Evolutionary conservation across 1,140 invertebrate genomes (phyloP).

Genomic region (Aphelenchoides avenae): DNA sequence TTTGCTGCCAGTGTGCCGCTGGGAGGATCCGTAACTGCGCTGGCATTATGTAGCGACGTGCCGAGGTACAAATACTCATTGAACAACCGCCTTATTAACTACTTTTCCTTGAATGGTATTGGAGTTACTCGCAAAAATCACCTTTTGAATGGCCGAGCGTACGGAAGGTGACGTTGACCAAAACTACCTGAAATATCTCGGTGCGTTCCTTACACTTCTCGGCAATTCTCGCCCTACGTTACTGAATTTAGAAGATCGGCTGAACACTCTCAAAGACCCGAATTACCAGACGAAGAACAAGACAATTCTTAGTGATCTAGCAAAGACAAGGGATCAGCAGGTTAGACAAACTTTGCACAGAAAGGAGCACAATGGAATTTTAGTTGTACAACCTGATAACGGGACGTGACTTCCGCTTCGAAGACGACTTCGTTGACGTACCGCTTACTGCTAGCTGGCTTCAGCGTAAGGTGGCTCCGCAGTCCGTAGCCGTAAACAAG

Average conservation of each 20-base stretch:
- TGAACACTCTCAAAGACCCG: constrained; percentile 30
- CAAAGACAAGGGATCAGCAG: constrained; percentile 23
- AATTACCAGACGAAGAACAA: constrained; percentile 17
- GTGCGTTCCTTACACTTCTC: constrained; percentile 2
- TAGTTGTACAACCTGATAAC: constrained; percentile 32
- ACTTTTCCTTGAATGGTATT: no score
- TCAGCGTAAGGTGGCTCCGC: constrained; percentile 47
- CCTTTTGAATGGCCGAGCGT: constrained; percentile 3
- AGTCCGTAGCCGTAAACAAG: constrained; percentile 39
- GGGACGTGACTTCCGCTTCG: constrained; percentile 19
- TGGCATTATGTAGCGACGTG: no score
- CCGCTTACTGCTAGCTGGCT: constrained; percentile 40
- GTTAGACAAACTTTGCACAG: not conserved
- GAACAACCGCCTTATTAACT: no score
- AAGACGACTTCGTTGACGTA: constrained; percentile 24
- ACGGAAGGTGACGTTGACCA: constrained; percentile 24
- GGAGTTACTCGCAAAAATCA: no score
- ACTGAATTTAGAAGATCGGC: constrained; percentile 28
- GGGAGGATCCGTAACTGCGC: no score
- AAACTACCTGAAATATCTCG: constrained; percentile 24
- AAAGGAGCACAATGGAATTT: constrained; percentile 1
- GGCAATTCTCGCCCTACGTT: constrained; percentile 6
- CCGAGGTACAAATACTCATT: no score
- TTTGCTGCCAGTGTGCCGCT: no score
- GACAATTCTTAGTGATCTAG: constrained; percentile 24